phyloP scores from a whole-genome alignment of 2,888 invertebrate species.

The Ischnus inquisitorius region DNA sequence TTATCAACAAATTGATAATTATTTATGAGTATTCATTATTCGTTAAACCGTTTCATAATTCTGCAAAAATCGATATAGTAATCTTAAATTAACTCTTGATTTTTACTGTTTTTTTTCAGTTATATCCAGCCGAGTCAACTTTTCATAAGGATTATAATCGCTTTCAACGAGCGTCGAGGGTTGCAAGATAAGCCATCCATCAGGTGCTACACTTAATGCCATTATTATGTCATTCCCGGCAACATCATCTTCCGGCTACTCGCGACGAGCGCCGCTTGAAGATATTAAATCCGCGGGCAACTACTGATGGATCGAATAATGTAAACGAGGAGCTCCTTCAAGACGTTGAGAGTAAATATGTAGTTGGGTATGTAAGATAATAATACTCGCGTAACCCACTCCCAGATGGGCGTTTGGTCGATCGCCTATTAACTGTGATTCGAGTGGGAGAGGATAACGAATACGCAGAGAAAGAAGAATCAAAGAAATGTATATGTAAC shows the following conservation, averaged over 20 bases:
- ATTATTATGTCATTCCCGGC: neutral
- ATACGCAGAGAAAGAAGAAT: constrained; percentile 17
- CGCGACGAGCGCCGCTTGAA: neutral
- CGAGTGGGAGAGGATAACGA: constrained; percentile 37
- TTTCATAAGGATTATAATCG: neutral
- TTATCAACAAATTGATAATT: no score
- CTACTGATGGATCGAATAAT: neutral
- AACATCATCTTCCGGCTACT: neutral
- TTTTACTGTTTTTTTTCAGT: no score
- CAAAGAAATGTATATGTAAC: neutral
- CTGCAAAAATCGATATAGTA: no score
- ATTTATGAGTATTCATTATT: no score
- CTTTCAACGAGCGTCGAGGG: no score
- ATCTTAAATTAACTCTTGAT: no score
- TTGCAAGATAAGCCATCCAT: neutral
- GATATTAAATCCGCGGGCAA: neutral
- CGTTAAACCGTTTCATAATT: no score
- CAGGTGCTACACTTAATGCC: neutral
- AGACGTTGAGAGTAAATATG: neutral
- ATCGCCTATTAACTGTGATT: constrained; percentile 59
- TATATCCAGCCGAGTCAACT: no score
- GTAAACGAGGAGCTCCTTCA: neutral
- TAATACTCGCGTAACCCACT: neutral
- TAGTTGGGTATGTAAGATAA: neutral
- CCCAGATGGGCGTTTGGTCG: constrained; percentile 66